Conservation (phyloP, 2,113 vertebrate species). For the Bubalus kerabau region DNA sequence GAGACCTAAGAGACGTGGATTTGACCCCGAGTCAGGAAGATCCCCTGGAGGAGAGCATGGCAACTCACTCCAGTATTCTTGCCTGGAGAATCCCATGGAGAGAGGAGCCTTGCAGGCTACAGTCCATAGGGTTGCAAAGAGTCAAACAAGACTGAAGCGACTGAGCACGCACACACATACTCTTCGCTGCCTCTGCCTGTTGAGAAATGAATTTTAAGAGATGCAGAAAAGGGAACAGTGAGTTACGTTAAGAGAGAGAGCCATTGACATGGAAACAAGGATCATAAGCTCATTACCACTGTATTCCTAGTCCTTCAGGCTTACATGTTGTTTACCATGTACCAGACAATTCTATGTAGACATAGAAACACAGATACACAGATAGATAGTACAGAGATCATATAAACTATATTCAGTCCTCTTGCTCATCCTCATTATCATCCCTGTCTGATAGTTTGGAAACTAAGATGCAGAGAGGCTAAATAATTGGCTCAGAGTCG, state of each 20-base stretch:
- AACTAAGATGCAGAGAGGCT: background rate
- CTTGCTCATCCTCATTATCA: background rate
- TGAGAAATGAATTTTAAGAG: background rate
- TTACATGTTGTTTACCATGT: background rate
- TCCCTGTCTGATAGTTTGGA: background rate
- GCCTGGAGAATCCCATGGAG: background rate
- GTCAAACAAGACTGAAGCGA: background rate
- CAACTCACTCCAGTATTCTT: background rate
- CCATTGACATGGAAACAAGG: background rate
- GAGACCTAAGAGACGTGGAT: background rate
- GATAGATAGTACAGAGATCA: background rate
- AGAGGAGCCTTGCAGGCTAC: background rate
- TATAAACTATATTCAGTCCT: background rate
- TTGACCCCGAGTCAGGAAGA: background rate
- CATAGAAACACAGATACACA: background rate
- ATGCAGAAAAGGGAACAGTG: background rate
- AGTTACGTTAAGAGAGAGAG: background rate
- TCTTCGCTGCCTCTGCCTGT: background rate
- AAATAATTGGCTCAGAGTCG: background rate
- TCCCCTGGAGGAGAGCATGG: background rate
- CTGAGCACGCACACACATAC: background rate
- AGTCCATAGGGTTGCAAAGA: background rate
- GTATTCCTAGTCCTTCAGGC: background rate
- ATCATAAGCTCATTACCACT: background rate
- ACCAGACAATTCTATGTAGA: background rate